Conservation (phyloP, 2,113 vertebrate species). For the Brachyhypopomus occidentalis region DNA sequence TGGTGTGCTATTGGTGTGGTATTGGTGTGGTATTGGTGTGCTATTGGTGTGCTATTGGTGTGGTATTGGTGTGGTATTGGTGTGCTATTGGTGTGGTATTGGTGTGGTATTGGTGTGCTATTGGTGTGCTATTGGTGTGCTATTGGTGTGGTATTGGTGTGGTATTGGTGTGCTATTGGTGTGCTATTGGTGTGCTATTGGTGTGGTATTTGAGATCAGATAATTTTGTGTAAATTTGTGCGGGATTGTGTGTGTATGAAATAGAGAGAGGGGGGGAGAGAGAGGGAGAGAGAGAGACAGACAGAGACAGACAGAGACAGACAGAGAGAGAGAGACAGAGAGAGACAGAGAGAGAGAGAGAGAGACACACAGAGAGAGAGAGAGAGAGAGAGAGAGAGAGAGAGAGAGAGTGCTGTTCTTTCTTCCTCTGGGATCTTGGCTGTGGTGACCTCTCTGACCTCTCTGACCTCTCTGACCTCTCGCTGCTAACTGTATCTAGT, state of each 20-base stretch:
- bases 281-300: neutral
- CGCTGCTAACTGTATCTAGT: conserved; percentile 58
- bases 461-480: conserved; percentile 5
- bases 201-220: conserved; percentile 10
- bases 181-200: neutral
- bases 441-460: neutral
- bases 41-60: conserved; percentile 3
- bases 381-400: no score
- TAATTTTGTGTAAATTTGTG: conserved; percentile 17
- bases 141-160: conserved; percentile 12
- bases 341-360: no score
- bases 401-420: neutral
- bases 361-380: no score
- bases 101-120: conserved; percentile 3
- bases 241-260: neutral
- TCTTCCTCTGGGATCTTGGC: conserved; percentile 19
- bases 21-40: conserved; percentile 12
- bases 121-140: conserved; percentile 2
- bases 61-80: conserved; percentile 4
- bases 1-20: conserved; percentile 3
- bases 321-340: no score
- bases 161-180: neutral
- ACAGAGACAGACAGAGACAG: no score
- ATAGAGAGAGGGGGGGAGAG: neutral
- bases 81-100: conserved; percentile 1